Evolutionary conservation across 2,888 invertebrate genomes (phyloP), one percentile per base, ranked within the genome.

Genomic region (Drosophila affinis): DNA sequence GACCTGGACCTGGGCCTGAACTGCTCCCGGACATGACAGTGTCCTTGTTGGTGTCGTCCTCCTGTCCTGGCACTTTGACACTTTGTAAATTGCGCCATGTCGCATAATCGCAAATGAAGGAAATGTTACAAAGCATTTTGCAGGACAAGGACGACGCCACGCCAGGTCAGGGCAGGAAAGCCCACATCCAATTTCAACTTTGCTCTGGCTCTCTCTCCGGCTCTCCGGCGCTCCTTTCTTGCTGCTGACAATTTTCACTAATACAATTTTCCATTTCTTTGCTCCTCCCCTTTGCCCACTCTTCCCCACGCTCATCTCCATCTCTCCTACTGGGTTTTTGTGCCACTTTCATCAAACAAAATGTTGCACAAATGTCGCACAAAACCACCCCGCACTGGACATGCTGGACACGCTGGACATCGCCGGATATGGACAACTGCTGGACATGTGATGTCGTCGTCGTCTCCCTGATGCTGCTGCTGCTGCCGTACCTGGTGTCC

Each of bases 61-160:
- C 17, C 72, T 65, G 77, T 78, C 70, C 81, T 88, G 81, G 67
- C 90, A 90, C 84, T 88, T 91, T 90, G 90, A 90, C 90, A 89
- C 81, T 79, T 89, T 89, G 80, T 83, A 90, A 87, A 90, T 88
- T 89, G 83, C 78, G 78, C 76, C 76, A 70, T 78, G 76, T 87
- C 79, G 75, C 78, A 85, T 81, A 83, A 86, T 75, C 79, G 73
- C 78, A 77, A 89, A 84, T 86, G 78, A 75, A 75, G 76, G 81
- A 87, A 84, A 86, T 82, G 82, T 82, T 89, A 75, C 79, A 74
- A 80, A 87, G 79, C 82, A 79, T 87, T 87, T 80, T 78, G 29
- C 70, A 61, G 57, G n/a, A 60, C 21, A 29, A 9, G 29, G 29
- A 29, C 45, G 57, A 24, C 3, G 44, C n/a, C 47, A 49, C 4